phyloP scores from a whole-genome alignment of 2,113 vertebrate genomes.

The Istiophorus platypterus region DNA sequence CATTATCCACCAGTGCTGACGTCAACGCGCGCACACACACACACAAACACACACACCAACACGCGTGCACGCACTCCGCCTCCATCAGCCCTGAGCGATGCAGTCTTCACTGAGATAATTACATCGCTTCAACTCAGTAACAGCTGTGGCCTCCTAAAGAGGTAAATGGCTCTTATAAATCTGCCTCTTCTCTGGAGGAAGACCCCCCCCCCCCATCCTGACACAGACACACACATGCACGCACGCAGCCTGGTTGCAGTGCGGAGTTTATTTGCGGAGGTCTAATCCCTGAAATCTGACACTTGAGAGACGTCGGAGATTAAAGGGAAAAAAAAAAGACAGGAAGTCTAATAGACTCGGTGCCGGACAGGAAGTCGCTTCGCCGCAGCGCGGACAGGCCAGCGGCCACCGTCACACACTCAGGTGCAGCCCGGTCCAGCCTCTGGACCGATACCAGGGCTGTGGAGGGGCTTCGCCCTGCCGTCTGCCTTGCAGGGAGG shows the following conservation, averaged over 20 bases:
- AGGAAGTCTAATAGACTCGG: neutral
- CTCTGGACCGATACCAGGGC: too few relatives aligned
- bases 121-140: constrained; percentile 54
- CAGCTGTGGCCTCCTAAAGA: constrained; percentile 73
- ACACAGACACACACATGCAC: constrained; percentile 17
- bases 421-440: neutral
- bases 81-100: constrained; percentile 35
- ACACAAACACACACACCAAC: constrained; percentile 34
- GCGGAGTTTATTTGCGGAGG: constrained; percentile 41
- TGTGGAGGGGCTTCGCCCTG: neutral
- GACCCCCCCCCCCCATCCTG: neutral
- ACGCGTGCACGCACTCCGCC: constrained; percentile 22
- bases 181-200: constrained; percentile 37
- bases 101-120: constrained; percentile 71
- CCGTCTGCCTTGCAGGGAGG: neutral
- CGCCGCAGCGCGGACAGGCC: neutral
- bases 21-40: neutral
- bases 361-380: constrained; percentile 25
- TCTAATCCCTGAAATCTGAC: constrained; percentile 33
- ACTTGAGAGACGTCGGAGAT: constrained; percentile 31
- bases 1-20: constrained; percentile 1
- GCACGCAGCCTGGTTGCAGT: neutral
- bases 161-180: constrained; percentile 66
- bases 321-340: neutral
- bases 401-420: neutral